Evolutionary conservation across 1,140 invertebrate genomes (phyloP).

Genomic region (Drosophila tristis): DNA sequence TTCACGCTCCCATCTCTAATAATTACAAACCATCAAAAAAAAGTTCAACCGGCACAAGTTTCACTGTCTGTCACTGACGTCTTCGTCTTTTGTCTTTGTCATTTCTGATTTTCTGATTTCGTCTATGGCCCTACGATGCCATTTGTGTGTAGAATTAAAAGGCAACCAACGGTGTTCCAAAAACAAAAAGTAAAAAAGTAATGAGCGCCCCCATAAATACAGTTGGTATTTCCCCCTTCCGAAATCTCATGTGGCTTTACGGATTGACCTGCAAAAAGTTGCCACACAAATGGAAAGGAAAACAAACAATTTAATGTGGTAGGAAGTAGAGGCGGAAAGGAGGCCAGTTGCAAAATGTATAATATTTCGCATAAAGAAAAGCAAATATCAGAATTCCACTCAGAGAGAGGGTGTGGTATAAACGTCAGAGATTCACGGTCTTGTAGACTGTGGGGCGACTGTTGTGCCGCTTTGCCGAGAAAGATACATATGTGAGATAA

Average conservation of each 20-base stretch:
- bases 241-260: constrained; percentile 37
- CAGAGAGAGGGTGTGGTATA: too few relatives aligned
- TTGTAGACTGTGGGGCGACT: constrained; percentile 63
- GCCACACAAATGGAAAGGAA: constrained; percentile 22
- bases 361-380: constrained; percentile 14
- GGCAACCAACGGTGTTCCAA: constrained; percentile 69
- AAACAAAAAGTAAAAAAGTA: constrained; percentile 26
- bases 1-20: too few relatives aligned
- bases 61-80: constrained; percentile 44
- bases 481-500: constrained; percentile 10
- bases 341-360: neutral
- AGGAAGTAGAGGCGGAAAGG: too few relatives aligned
- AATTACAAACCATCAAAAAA: constrained; percentile 19
- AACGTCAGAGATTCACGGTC: constrained; percentile 10
- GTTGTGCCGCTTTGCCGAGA: neutral
- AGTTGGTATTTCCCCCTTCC: constrained; percentile 22
- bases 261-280: constrained; percentile 29
- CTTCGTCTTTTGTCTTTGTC: constrained; percentile 40
- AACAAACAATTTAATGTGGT: neutral
- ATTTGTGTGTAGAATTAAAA: constrained; percentile 72
- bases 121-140: constrained; percentile 54
- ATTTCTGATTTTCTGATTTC: constrained; percentile 43
- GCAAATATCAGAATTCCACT: constrained; percentile 26
- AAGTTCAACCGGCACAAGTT: constrained; percentile 64
- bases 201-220: constrained; percentile 38